Conservation (phyloP, 2,888 invertebrate genomes). For the Chymomyza caudatula region DNA sequence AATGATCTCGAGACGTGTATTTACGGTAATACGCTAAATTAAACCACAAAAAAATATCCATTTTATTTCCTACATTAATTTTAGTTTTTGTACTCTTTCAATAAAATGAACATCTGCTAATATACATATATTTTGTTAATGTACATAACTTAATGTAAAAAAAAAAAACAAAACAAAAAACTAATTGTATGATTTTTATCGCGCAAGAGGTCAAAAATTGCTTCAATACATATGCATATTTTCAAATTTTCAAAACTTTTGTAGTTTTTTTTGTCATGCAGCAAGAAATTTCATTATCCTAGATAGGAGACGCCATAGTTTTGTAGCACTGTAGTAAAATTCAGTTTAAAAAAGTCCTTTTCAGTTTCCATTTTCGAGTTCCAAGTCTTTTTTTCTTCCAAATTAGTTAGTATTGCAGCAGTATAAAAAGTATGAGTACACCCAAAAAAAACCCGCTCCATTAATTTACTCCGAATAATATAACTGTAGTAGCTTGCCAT, state of each 20-base stretch:
- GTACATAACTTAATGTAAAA: conserved; percentile 6
- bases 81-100: conserved; percentile 31
- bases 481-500: conserved; percentile 50
- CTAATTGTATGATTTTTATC: neutral
- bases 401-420: conserved; percentile 45
- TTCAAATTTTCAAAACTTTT: neutral
- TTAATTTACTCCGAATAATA: neutral
- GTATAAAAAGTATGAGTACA: conserved; percentile 43
- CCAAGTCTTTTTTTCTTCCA: conserved; percentile 21
- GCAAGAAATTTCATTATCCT: neutral
- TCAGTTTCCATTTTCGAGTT: neutral
- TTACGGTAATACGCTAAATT: conserved; percentile 1
- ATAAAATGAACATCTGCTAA: neutral
- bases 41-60: neutral
- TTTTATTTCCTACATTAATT: neutral
- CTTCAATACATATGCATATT: conserved; percentile 4
- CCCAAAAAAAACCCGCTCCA: conserved; percentile 5
- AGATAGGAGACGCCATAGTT: neutral
- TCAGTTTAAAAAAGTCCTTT: conserved; percentile 9
- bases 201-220: conserved; percentile 62
- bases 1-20: conserved; percentile 11
- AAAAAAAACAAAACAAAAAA: neutral
- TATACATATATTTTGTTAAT: conserved; percentile 20
- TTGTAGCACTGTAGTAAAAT: conserved; percentile 21
- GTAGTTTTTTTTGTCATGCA: neutral